These are phyloP conservation scores for Platerodrilus igneus DNA, from an alignment of 2,888 invertebrate genomes.

Conservation along the genomic window DNA sequence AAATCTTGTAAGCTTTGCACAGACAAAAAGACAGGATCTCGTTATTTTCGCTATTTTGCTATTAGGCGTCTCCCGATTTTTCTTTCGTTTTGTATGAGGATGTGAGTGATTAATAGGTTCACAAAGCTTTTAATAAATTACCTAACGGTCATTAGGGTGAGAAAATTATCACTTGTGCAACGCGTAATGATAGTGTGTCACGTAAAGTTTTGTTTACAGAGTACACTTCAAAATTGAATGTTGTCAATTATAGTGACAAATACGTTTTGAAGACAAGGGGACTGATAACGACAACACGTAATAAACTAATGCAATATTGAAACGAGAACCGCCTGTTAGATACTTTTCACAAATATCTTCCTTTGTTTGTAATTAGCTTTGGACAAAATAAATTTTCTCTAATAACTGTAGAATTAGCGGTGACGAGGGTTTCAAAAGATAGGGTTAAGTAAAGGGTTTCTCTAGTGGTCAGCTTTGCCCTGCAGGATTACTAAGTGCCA, in stretches of 20 bases:
- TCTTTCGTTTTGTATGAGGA: no score
- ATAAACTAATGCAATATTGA: no score
- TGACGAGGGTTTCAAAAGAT: conserved; percentile 18
- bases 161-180: conserved; percentile 15
- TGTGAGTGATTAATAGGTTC: no score
- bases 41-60: conserved; percentile 13
- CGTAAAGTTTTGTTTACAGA: conserved; percentile 12
- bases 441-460: conserved; percentile 19
- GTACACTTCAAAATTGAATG: not conserved
- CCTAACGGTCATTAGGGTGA: conserved; percentile 7
- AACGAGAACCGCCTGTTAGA: no score
- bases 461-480: no score
- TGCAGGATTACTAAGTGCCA: conserved; percentile 20
- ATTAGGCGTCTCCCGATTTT: no score
- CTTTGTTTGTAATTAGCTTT: no score
- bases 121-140: no score
- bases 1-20: conserved; percentile 10
- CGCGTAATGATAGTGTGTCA: conserved; percentile 9
- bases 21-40: conserved; percentile 11
- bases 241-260: conserved; percentile 4
- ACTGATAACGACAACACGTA: no score
- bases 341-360: no score
- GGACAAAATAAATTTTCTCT: conserved; percentile 17
- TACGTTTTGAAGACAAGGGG: no score
- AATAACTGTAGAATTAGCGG: conserved; percentile 18